A percentile compares a stretch with the other conserved stretches of the same genome.
These are phyloP conservation scores for Agelaius phoeniceus DNA, from an alignment of 2,113 vertebrate species.

Conservation along the genomic window DNA sequence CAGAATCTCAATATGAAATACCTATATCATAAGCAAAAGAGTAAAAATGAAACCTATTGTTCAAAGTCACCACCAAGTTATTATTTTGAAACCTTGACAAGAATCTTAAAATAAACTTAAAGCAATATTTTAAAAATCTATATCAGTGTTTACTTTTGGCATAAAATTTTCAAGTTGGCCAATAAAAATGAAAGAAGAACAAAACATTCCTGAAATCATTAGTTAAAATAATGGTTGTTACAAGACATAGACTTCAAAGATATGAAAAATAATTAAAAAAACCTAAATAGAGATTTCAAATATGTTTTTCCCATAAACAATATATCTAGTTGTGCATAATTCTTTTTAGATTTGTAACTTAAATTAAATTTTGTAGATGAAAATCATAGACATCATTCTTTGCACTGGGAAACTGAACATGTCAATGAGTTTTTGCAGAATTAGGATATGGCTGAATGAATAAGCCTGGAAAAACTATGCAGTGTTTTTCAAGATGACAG, in stretches of 20 bases:
- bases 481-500: neutral
- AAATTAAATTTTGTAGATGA: neutral
- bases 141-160: neutral
- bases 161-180: neutral
- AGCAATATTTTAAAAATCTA: neutral
- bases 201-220: neutral
- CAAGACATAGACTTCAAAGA: neutral
- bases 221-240: neutral
- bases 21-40: neutral
- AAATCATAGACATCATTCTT: neutral
- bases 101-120: neutral
- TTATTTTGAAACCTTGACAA: neutral
- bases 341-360: neutral
- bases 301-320: neutral
- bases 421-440: neutral
- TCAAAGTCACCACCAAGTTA: neutral
- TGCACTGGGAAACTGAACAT: neutral
- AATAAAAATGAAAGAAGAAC: neutral
- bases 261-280: neutral
- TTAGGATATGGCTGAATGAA: neutral
- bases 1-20: neutral
- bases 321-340: accelerated
- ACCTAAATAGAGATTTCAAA: neutral
- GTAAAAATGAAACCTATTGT: neutral
- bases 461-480: neutral